These are phyloP conservation scores for Barbus barbus DNA, from an alignment of 2,113 vertebrate species.

Conservation along the genomic window DNA sequence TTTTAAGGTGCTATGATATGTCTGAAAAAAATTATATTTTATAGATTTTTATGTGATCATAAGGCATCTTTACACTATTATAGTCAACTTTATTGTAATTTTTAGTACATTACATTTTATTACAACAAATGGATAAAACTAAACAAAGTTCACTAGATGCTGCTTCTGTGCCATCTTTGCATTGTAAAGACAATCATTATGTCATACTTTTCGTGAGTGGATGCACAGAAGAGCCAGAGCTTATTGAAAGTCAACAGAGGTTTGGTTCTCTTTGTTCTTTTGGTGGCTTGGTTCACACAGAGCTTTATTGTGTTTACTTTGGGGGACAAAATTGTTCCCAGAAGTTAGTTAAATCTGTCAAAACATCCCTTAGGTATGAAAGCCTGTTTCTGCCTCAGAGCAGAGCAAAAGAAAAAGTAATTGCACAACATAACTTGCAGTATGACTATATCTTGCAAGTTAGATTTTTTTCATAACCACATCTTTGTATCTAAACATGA, in stretches of 20 bases:
- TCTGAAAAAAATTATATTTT: background rate
- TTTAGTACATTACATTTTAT: too few relatives aligned
- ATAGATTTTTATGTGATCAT: background rate
- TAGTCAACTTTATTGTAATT: background rate
- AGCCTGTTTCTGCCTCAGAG: background rate
- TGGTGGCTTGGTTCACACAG: background rate
- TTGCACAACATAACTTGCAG: background rate
- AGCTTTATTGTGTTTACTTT: background rate
- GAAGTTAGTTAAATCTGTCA: conserved; percentile 3
- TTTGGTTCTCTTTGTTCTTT: conserved; percentile 4
- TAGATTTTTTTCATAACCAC: background rate
- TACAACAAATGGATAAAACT: too few relatives aligned
- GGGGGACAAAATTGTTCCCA: background rate
- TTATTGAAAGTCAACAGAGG: background rate
- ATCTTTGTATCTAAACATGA: background rate
- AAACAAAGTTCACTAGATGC: background rate
- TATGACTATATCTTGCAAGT: background rate
- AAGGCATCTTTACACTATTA: background rate
- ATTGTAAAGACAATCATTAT: background rate
- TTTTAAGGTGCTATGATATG: background rate
- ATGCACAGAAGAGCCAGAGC: background rate
- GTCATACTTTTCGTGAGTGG: background rate
- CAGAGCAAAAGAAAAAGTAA: background rate
- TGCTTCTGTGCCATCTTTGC: background rate
- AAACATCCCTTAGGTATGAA: background rate